phyloP scores from a whole-genome alignment of 92 coral and sea anemone genomes.

The Bergia puertoricense region DNA sequence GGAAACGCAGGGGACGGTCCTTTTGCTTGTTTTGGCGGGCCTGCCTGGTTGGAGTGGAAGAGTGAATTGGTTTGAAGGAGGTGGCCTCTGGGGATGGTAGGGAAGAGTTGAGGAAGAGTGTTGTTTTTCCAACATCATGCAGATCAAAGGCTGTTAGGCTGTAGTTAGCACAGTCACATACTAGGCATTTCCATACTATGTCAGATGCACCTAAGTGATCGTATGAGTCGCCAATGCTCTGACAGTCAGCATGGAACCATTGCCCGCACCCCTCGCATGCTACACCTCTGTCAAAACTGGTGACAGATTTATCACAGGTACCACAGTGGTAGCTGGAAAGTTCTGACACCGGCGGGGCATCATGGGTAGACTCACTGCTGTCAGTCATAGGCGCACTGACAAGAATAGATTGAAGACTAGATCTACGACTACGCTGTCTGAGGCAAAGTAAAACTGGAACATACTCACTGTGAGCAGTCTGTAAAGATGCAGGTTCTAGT shows the following conservation, averaged over 20 bases:
- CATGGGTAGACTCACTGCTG: background rate
- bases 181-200: background rate
- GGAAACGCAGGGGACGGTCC: background rate
- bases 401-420: background rate
- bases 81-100: background rate
- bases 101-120: background rate
- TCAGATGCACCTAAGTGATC: background rate
- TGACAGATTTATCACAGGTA: background rate
- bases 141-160: background rate
- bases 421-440: background rate
- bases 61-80: background rate
- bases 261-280: background rate
- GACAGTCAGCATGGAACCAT: background rate
- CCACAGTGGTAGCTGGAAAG: background rate
- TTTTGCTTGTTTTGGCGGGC: background rate
- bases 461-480: background rate
- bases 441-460: background rate
- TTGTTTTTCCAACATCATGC: background rate
- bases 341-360: background rate
- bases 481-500: background rate
- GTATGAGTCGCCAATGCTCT: background rate
- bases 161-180: background rate
- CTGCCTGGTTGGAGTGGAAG: background rate
- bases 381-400: background rate
- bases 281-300: background rate